phyloP scores from a whole-genome alignment of 2,888 invertebrate species.

The Tachina grossa region DNA sequence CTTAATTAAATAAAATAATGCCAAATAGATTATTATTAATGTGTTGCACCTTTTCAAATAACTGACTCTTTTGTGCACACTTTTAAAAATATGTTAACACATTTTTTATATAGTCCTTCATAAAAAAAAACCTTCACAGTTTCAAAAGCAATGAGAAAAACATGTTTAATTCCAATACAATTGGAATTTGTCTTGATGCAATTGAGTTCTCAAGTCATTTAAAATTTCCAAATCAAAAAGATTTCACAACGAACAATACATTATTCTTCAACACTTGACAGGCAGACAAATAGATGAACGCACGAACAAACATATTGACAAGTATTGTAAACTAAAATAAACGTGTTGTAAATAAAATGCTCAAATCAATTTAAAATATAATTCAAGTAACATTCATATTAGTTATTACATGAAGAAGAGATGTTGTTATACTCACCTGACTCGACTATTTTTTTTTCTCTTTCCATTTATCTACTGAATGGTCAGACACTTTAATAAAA shows the following conservation, averaged over 20 bases:
- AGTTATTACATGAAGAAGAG: slow-evolving; percentile 11
- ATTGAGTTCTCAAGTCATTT: slow-evolving; percentile 52
- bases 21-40: no score
- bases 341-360: slow-evolving; percentile 26
- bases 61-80: no score
- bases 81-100: no score
- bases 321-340: slow-evolving; percentile 14
- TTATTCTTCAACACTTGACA: slow-evolving; percentile 42
- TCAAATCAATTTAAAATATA: slow-evolving; percentile 41
- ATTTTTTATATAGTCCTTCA: no score
- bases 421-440: slow-evolving; percentile 36
- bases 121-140: no score
- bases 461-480: slow-evolving; percentile 17
- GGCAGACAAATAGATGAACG: not conserved
- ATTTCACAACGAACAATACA: not conserved
- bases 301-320: not conserved
- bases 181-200: not conserved
- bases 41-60: no score
- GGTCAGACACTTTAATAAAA: slow-evolving; percentile 7
- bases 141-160: not conserved
- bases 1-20: no score
- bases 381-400: slow-evolving; percentile 26
- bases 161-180: not conserved
- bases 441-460: slow-evolving; percentile 9
- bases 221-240: slow-evolving; percentile 14